Conservation (phyloP, 2,797 vertebrate genomes). For the Triplophysa yarkandensis region DNA sequence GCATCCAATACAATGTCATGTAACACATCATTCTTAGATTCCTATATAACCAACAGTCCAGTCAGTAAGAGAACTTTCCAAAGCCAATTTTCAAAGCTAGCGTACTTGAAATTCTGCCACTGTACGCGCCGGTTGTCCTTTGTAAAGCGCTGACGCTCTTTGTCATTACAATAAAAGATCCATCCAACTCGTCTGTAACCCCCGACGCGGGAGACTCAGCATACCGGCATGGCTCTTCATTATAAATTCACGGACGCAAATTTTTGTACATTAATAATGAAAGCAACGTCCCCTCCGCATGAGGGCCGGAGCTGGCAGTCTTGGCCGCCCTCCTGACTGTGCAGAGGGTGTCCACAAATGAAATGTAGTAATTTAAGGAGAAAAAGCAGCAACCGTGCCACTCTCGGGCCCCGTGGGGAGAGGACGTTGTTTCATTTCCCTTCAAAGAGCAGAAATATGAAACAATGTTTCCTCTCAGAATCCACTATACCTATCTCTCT, state of each 20-base stretch:
- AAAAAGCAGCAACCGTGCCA: neutral
- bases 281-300: slow-evolving; percentile 56
- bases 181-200: slow-evolving; percentile 1
- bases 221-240: slow-evolving; percentile 44
- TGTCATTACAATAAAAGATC: slow-evolving; percentile 22
- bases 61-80: slow-evolving; percentile 2
- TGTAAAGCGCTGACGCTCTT: slow-evolving; percentile 14
- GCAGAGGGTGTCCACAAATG: slow-evolving; percentile 53
- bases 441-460: slow-evolving; percentile 57
- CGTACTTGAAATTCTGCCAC: slow-evolving; percentile 12
- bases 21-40: neutral
- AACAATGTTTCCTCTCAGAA: slow-evolving; percentile 46
- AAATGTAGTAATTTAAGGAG: slow-evolving; percentile 53
- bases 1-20: slow-evolving; percentile 4
- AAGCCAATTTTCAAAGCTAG: neutral
- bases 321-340: slow-evolving; percentile 49
- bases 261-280: slow-evolving; percentile 73
- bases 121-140: neutral
- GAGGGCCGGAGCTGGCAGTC: slow-evolving; percentile 28
- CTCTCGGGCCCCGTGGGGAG: slow-evolving; percentile 18
- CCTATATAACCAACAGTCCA: slow-evolving; percentile 21
- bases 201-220: slow-evolving; percentile 38
- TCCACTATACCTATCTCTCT: slow-evolving; percentile 5
- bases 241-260: slow-evolving; percentile 65
- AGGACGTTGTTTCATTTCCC: slow-evolving; percentile 50